These are phyloP conservation scores for Tupaia tana DNA, from an alignment of 2,113 vertebrate genomes.

Conservation along the genomic window DNA sequence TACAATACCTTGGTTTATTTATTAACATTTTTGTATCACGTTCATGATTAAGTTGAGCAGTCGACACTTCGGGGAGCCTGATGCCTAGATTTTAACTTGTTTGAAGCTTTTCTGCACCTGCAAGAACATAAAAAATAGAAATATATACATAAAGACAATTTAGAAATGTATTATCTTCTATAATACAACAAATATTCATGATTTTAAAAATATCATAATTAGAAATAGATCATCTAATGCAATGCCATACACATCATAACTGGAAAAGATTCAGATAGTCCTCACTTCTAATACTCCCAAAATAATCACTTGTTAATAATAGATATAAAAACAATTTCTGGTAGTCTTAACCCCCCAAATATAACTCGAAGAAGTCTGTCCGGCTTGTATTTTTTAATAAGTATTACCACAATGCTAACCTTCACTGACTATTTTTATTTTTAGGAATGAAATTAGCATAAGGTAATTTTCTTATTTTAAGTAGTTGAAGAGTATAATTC, in stretches of 20 bases:
- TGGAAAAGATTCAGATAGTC: neutral
- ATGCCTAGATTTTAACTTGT: slow-evolving; percentile 68
- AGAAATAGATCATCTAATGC: slow-evolving; percentile 46
- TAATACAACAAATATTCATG: neutral
- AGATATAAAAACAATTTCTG: slow-evolving; percentile 33
- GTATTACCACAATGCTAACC: slow-evolving; percentile 6
- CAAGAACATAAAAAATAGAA: slow-evolving; percentile 80
- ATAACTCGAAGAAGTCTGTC: slow-evolving; percentile 10
- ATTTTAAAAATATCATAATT: slow-evolving; percentile 48
- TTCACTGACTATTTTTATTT: slow-evolving; percentile 1
- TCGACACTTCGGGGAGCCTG: slow-evolving; percentile 77
- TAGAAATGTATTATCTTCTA: slow-evolving; percentile 22
- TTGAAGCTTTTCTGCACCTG: slow-evolving; percentile 84
- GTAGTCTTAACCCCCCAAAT: slow-evolving; percentile 30
- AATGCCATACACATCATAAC: slow-evolving; percentile 28
- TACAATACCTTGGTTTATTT: slow-evolving; percentile 86
- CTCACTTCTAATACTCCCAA: neutral
- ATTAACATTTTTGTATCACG: slow-evolving; percentile 87
- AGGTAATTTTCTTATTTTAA: slow-evolving; percentile 49
- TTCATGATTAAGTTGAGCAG: slow-evolving; percentile 86
- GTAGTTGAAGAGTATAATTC: neutral
- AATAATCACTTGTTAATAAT: slow-evolving; percentile 4
- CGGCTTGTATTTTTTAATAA: slow-evolving; percentile 23
- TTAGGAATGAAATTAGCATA: slow-evolving; percentile 38
- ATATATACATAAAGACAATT: slow-evolving; percentile 45